A percentile compares a stretch with the other conserved stretches of the same genome.
Conservation (phyloP, 1,140 invertebrate genomes). For the Euschistus heros region DNA sequence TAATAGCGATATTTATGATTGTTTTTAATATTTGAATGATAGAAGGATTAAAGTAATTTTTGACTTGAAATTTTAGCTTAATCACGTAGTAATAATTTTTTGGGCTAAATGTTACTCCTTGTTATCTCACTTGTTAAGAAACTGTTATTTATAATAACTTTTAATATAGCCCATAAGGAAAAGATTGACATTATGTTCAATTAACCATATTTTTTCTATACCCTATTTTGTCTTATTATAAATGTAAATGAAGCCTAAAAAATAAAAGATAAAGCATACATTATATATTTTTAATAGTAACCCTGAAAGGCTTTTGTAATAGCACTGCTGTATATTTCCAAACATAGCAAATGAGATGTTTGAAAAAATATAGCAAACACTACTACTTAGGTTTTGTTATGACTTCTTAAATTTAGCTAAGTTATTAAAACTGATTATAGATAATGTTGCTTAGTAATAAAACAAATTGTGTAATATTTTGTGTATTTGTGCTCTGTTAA, state of each 20-base stretch:
- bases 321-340: too few species aligned
- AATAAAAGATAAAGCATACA: conserved; percentile 10
- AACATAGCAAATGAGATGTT: too few species aligned
- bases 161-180: conserved; percentile 12
- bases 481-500: too few species aligned
- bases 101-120: conserved; percentile 6
- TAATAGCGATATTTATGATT: conserved; percentile 17
- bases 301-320: too few species aligned
- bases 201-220: conserved; percentile 15
- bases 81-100: background rate
- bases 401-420: too few species aligned
- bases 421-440: too few species aligned
- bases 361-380: too few species aligned
- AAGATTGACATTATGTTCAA: conserved; percentile 3
- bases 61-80: conserved; percentile 7
- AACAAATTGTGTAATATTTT: too few species aligned
- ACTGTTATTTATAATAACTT: conserved; percentile 7
- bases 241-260: conserved; percentile 3
- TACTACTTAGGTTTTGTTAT: too few species aligned
- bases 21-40: conserved; percentile 15
- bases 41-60: background rate
- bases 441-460: too few species aligned
- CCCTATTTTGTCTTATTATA: background rate
- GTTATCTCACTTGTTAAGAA: conserved; percentile 7
- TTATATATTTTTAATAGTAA: too few species aligned